Base-by-base conservation (phyloP, 2,797 vertebrate species). In the Coccyzus lansbergi region DNA sequence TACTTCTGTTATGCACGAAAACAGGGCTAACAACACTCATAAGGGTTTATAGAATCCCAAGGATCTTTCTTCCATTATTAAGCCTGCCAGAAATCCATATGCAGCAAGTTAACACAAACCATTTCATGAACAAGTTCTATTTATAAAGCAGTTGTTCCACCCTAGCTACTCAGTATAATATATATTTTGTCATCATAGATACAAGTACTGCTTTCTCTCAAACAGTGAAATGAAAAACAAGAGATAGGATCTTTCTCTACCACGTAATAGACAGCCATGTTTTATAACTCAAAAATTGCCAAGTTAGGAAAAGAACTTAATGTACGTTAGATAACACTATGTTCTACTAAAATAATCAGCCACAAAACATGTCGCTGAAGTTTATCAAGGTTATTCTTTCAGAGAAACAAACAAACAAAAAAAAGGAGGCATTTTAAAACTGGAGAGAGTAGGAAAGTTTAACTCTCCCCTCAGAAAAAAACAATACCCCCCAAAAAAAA, bases 151-250 rank as follows among this genome's bases (percentile, higher is more conserved):
- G 38, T 92, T 94, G 71, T 55, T 91, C 92, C 90, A 42, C 80
- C 78, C 74, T 96, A 90, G 90, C 84, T 97, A 94, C 88, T 29
- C 90, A 94, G 79, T 9, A 6, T 38, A 83, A 92, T 84, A 86
- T 68, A 74, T 68, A 94, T 81, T 95, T 96, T 96, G 89, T 96
- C 95, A 92, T 93, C 82, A 90, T 78, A 91, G 88, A 93, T 92
- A 96, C 84, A 93, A 95, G 83, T 49, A 87, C 94, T 97, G 96
- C 85, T 95, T 97, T 97, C 88, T 96, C 84, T 95, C 94, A 97
- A 90, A 88, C 17, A 25, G 68, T 87, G 68, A 95, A 88, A 93
- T 44, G 67, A 86, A 96, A 97, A 96, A 95, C 87, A 97, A 81
- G 80, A 95, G 63, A 81, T 91, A 89, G 87, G 91, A 96, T 83